A percentile compares a stretch with the other conserved stretches of the same genome.
phyloP scores from a whole-genome alignment of 1,140 invertebrate species.

The Metaphire vulgaris region DNA sequence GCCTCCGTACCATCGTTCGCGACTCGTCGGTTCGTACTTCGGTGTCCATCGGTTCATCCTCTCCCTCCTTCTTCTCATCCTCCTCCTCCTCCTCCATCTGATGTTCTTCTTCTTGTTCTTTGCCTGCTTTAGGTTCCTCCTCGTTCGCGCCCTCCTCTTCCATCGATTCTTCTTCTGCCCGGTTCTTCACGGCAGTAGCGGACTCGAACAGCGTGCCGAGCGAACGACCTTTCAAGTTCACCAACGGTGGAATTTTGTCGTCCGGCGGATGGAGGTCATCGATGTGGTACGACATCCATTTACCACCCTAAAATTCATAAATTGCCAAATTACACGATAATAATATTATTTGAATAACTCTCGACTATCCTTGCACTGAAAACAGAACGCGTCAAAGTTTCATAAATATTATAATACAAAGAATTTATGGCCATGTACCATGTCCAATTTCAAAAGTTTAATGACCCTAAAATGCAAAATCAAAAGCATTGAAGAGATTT shows the following conservation, averaged over 20 bases:
- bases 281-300: constrained; percentile 45
- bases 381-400: too few species aligned
- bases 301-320: constrained; percentile 38
- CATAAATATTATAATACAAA: too few species aligned
- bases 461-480: too few species aligned
- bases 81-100: background rate
- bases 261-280: constrained; percentile 38
- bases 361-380: too few species aligned
- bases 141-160: too few species aligned
- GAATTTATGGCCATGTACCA: too few species aligned
- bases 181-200: background rate
- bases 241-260: constrained; percentile 33
- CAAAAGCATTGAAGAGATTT: too few species aligned
- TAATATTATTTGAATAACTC: too few species aligned
- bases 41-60: constrained; percentile 14
- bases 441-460: too few species aligned
- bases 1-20: background rate
- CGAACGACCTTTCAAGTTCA: constrained; percentile 31
- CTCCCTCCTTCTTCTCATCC: constrained; percentile 20
- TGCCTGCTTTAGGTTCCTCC: background rate
- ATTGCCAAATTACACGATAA: too few species aligned
- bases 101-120: background rate
- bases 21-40: too few species aligned
- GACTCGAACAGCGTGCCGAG: constrained; percentile 31
- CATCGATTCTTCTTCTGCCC: background rate